phyloP scores from a whole-genome alignment of 2,797 vertebrate species.

The Leucoraja ocellata region DNA sequence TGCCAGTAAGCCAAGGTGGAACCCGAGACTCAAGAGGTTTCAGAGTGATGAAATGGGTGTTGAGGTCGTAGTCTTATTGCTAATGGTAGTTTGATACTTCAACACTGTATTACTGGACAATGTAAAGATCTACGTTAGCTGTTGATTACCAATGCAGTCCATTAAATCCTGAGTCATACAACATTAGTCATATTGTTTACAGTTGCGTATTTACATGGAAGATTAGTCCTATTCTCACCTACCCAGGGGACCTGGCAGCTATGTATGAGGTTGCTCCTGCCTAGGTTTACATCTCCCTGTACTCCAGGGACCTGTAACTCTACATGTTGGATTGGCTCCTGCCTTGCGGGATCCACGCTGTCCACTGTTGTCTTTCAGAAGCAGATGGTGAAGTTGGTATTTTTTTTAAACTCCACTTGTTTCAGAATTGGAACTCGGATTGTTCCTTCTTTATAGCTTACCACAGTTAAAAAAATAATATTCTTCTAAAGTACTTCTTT shows the following conservation, averaged over 20 bases:
- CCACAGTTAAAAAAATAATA: neutral
- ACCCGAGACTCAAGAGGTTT: neutral
- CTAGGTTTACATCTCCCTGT: neutral
- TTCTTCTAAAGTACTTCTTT: neutral
- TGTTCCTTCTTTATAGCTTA: neutral
- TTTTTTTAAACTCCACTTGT: neutral
- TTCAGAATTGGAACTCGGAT: neutral
- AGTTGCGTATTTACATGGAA: constrained; percentile 25
- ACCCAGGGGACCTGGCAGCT: constrained; percentile 12
- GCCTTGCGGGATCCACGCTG: neutral
- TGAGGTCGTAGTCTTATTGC: neutral
- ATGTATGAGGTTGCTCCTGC: neutral
- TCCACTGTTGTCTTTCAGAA: neutral
- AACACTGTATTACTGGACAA: neutral
- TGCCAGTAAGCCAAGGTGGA: neutral
- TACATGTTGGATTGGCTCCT: neutral
- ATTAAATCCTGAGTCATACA: neutral
- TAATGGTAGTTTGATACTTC: neutral
- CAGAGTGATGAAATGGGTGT: neutral
- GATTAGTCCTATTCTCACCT: neutral
- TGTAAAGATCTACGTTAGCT: neutral
- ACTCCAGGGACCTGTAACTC: neutral
- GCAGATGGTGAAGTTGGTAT: neutral
- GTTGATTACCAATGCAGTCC: neutral
- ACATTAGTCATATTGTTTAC: neutral